Evolutionary conservation across 1,140 invertebrate species (phyloP).

Genomic region (Pogonognathellus flavescens): DNA sequence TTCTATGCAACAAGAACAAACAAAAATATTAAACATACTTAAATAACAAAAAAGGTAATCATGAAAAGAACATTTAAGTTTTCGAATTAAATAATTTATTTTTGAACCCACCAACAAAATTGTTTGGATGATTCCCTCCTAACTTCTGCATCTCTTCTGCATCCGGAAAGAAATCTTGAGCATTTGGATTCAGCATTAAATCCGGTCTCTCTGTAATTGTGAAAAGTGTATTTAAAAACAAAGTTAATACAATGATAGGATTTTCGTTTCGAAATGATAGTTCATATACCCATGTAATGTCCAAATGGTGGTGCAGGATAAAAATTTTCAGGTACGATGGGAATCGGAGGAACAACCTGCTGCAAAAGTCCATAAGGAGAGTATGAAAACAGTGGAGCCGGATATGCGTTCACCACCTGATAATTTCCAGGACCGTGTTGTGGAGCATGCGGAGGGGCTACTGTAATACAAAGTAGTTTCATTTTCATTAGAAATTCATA

Average conservation of each 20-base stretch:
- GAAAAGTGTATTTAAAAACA: neutral
- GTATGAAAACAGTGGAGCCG: neutral
- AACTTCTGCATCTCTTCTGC: neutral
- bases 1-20: neutral
- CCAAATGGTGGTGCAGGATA: neutral
- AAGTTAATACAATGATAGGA: neutral
- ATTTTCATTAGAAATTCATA: neutral
- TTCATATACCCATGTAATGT: constrained; percentile 12
- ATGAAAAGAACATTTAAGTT: too few relatives aligned
- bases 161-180: constrained; percentile 35
- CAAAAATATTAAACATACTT: too few relatives aligned
- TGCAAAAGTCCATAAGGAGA: constrained; percentile 17
- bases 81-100: too few relatives aligned
- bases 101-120: too few relatives aligned
- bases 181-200: constrained; percentile 18
- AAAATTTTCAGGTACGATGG: constrained; percentile 1
- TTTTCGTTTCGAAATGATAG: neutral
- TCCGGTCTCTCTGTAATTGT: neutral
- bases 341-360: constrained; percentile 31
- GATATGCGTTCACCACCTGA: neutral
- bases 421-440: neutral
- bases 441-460: neutral
- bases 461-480: neutral
- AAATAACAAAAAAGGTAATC: too few relatives aligned
- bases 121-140: neutral